Base-by-base conservation (phyloP, 2,888 invertebrate species). In the Idaea straminata region DNA sequence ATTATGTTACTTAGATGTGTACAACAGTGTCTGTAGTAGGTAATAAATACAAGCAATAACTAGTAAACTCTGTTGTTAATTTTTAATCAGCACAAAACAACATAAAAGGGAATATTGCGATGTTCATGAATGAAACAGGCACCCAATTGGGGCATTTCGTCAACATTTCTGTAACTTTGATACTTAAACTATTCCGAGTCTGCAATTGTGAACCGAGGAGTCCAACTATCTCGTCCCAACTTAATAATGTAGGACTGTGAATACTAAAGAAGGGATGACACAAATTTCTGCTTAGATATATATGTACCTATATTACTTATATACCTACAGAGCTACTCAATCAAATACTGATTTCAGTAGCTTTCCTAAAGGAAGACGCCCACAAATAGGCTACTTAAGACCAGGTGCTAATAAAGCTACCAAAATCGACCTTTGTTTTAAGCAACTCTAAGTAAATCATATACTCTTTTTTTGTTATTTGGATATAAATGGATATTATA, bases 191-290 rank as follows among this genome's bases (percentile, higher is more conserved):
- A 47, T 47, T 47, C 10, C 5, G 47, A 47, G 47, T 47, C 47
- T 47, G 10, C 47, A 47, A 47, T 47, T 47, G 47, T 47, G 47
- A 47, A 47, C 47, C 47, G 47, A 47, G 47, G 47, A 47, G 47
- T 47, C 65, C 62, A 64, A 66, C 66, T 69, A 67, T 66, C 63
- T 66, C 64, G 66, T 61, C 65, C 64, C 66, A 69, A 69, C 67
- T 69, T 64, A 70, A 64, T 67, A 69, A 70, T 68, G 68, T 66
- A 72, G 61, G 67, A 34, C 34, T 61, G 66, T 76, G 69, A 79
- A 79, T 79, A 73, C 77, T 76, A 78, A 73, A 75, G 74, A 73
- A 75, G 75, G 76, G 73, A 71, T 66, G 65, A 73, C 69, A 78
- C 80, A 79, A 80, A 77, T 79, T 70, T 70, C 70, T 75, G 77